Evolutionary conservation across 2,797 vertebrate genomes (phyloP).

Genomic region (Dendrocincla fuliginosa): DNA sequence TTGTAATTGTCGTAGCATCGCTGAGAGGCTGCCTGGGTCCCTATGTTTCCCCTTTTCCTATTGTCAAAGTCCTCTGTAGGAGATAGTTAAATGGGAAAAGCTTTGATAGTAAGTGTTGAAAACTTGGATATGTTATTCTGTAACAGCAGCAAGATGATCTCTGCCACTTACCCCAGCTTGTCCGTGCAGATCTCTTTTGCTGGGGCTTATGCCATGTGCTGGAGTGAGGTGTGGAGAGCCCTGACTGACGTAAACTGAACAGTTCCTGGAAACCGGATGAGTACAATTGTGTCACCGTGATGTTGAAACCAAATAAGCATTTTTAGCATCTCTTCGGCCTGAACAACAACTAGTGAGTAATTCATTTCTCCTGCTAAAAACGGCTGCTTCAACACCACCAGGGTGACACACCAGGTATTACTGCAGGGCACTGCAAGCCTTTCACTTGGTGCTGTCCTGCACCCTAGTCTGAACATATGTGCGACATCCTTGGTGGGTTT

Average conservation of each 20-base stretch:
- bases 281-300: slow-evolving; percentile 3
- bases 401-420: not conserved
- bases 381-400: not conserved
- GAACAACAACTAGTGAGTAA: not conserved
- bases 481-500: not conserved
- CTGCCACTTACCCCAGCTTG: not conserved
- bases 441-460: not conserved
- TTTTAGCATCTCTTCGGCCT: not conserved
- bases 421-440: not conserved
- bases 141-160: not conserved
- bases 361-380: not conserved
- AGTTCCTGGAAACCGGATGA: slow-evolving; percentile 36
- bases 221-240: not conserved
- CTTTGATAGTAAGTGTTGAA: not conserved
- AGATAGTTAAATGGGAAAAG: not conserved
- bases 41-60: not conserved
- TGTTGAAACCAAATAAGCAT: slow-evolving; percentile 27
- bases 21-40: not conserved
- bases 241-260: not conserved
- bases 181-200: not conserved
- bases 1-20: not conserved
- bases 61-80: not conserved
- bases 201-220: not conserved
- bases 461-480: fast-evolving
- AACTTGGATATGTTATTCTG: not conserved